A percentile compares a stretch with the other conserved stretches of the same genome.
Conservation (phyloP, 37 sponge, comb jelly and placozoan genomes). For the Aplysina aerophoba region DNA sequence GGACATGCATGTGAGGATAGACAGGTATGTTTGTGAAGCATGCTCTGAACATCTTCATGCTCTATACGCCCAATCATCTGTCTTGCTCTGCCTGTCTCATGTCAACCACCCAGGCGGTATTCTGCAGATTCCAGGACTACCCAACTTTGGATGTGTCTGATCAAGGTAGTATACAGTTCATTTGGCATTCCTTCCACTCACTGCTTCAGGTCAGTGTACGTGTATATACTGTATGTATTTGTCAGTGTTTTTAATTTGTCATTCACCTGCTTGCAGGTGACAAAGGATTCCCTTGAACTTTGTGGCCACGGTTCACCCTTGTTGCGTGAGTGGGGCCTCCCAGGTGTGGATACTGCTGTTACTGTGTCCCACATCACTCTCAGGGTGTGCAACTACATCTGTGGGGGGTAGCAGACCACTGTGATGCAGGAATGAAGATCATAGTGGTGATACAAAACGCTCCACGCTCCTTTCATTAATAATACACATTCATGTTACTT, state of each 20-base stretch:
- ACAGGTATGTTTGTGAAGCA: not conserved
- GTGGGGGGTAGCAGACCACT: conserved; percentile 77
- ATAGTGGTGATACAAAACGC: conserved; percentile 19
- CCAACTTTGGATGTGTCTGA: conserved; percentile 38
- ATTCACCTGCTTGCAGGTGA: conserved; percentile 47
- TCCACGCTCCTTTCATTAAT: not conserved
- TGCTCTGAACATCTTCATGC: not conserved
- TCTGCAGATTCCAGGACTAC: conserved; percentile 71
- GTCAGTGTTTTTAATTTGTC: not conserved
- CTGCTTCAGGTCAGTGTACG: conserved; percentile 63
- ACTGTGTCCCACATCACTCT: conserved; percentile 43
- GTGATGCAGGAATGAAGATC: conserved; percentile 86
- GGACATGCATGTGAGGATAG: not conserved
- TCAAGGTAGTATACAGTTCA: conserved; percentile 47
- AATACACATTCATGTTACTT: not conserved
- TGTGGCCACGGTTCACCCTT: conserved; percentile 48
- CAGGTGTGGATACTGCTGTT: conserved; percentile 66
- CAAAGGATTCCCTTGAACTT: conserved; percentile 29
- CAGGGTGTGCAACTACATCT: conserved; percentile 73
- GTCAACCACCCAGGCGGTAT: conserved; percentile 1
- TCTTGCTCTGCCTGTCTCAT: not conserved
- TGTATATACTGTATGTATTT: too few relatives aligned
- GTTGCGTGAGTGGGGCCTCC: conserved; percentile 61
- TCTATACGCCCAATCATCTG: too few relatives aligned
- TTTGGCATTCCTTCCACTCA: conserved; percentile 80